A percentile compares a stretch with the other conserved stretches of the same genome.
Evolutionary conservation across 92 coral and sea anemone species (phyloP).

Genomic region (Muricea muricata): DNA sequence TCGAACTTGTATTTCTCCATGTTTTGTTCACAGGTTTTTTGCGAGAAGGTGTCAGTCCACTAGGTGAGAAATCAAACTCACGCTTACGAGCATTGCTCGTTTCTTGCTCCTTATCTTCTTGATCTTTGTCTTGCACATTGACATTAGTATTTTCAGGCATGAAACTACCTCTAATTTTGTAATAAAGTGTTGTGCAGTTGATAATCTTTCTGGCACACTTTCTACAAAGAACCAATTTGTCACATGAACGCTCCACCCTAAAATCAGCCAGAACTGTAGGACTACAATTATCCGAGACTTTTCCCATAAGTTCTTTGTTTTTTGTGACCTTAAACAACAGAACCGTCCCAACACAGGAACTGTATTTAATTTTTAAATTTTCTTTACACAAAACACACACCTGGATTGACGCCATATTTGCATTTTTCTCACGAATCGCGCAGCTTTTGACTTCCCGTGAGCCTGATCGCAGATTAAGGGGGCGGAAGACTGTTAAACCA

Average conservation of each 20-base stretch:
- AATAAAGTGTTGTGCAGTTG: conserved; percentile 31
- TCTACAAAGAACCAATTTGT: conserved; percentile 14
- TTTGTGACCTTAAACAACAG: conserved; percentile 36
- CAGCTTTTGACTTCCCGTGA: neutral
- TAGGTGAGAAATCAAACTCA: no score
- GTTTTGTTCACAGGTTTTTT: no score
- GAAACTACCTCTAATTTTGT: conserved; percentile 15
- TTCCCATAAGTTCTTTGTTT: conserved; percentile 48
- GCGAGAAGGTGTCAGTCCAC: no score
- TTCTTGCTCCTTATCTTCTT: neutral
- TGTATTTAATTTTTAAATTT: neutral
- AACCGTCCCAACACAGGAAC: conserved; percentile 14
- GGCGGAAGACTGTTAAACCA: neutral
- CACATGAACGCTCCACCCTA: neutral
- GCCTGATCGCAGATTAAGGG: neutral
- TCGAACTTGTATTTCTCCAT: neutral
- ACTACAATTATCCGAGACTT: conserved; percentile 15
- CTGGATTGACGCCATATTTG: no score
- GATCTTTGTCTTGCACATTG: neutral
- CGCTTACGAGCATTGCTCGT: neutral
- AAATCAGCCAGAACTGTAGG: conserved; percentile 30
- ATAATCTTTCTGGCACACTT: conserved; percentile 47
- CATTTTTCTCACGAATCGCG: neutral
- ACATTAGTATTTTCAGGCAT: neutral
- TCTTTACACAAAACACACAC: no score